These are phyloP conservation scores for Heliothis subflexa DNA, from an alignment of 1,140 invertebrate genomes.

Conservation along the genomic window DNA sequence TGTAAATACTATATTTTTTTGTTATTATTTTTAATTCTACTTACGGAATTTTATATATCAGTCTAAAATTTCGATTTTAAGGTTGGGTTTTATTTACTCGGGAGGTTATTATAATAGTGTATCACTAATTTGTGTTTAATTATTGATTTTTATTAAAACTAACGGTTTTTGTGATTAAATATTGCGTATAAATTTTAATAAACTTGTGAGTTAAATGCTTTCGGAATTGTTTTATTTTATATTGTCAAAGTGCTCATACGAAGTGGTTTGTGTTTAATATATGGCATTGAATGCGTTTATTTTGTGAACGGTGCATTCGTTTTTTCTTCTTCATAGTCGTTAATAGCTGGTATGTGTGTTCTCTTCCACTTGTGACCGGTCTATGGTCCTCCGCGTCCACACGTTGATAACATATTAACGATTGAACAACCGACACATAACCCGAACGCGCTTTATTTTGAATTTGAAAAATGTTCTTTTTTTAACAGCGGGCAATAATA, in stretches of 20 bases:
- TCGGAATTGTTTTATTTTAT: slow-evolving; percentile 63
- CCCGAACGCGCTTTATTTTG: slow-evolving; percentile 60
- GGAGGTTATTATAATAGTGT: slow-evolving; percentile 62
- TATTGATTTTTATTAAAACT: slow-evolving; percentile 59
- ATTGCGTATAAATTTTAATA: slow-evolving; percentile 77
- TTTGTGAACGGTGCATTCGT: slow-evolving; percentile 60
- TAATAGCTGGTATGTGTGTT: slow-evolving; percentile 41
- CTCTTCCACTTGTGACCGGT: slow-evolving; percentile 57
- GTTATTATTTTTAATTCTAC: slow-evolving; percentile 64
- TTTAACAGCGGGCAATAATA: neutral
- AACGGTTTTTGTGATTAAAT: slow-evolving; percentile 73
- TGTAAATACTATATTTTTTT: slow-evolving; percentile 84
- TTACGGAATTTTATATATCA: slow-evolving; percentile 82
- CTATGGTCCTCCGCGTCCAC: slow-evolving; percentile 13
- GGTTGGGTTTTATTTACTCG: slow-evolving; percentile 76
- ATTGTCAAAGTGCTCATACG: slow-evolving; percentile 72
- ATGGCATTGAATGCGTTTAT: slow-evolving; percentile 52
- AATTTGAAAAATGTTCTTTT: slow-evolving; percentile 8
- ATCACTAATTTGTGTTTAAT: slow-evolving; percentile 57
- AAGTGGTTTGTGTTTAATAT: slow-evolving; percentile 65
- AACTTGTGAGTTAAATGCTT: slow-evolving; percentile 70
- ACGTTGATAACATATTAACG: slow-evolving; percentile 42
- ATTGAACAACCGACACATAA: slow-evolving; percentile 15
- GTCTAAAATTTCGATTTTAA: slow-evolving; percentile 85
- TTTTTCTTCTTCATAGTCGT: slow-evolving; percentile 84